A percentile compares a stretch with the other conserved stretches of the same genome.
phyloP scores from a whole-genome alignment of 2,888 invertebrate genomes.

The Lapara coniferarum region DNA sequence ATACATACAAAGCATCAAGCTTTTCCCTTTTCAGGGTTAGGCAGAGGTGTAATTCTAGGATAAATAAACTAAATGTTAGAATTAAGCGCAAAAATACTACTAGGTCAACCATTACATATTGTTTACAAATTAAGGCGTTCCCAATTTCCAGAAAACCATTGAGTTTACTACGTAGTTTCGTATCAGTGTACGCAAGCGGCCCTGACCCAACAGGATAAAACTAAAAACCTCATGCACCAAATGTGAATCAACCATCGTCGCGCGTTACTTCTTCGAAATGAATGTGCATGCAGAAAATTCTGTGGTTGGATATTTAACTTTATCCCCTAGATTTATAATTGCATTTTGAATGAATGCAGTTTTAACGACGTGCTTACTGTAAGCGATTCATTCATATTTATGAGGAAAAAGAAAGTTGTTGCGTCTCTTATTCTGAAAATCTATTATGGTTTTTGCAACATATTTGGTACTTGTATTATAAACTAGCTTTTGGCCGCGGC shows the following conservation, averaged over 20 bases:
- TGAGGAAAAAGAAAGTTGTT: constrained; percentile 4
- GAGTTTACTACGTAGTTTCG: neutral
- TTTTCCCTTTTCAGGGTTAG: no score
- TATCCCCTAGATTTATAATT: neutral
- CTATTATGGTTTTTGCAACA: neutral
- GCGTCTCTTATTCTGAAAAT: neutral
- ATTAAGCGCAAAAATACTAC: no score
- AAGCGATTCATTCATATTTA: neutral
- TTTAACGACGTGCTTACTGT: neutral
- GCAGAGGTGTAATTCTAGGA: no score
- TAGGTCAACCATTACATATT: no score
- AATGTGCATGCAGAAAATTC: constrained; percentile 11
- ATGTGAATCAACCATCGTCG: constrained; percentile 22
- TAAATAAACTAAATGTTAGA: no score
- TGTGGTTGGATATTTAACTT: constrained; percentile 15
- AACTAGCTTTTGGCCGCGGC: no score
- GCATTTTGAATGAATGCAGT: neutral
- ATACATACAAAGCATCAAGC: no score
- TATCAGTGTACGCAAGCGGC: neutral
- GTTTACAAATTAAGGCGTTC: no score
- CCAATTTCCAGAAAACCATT: neutral
- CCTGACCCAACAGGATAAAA: constrained; percentile 25
- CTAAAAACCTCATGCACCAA: constrained; percentile 17
- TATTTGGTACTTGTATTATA: no score
- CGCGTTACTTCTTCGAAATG: constrained; percentile 16